A percentile compares a stretch with the other conserved stretches of the same genome.
These are phyloP conservation scores for Stenchaetothrips biformis DNA, from an alignment of 2,888 invertebrate genomes.

Conservation along the genomic window DNA sequence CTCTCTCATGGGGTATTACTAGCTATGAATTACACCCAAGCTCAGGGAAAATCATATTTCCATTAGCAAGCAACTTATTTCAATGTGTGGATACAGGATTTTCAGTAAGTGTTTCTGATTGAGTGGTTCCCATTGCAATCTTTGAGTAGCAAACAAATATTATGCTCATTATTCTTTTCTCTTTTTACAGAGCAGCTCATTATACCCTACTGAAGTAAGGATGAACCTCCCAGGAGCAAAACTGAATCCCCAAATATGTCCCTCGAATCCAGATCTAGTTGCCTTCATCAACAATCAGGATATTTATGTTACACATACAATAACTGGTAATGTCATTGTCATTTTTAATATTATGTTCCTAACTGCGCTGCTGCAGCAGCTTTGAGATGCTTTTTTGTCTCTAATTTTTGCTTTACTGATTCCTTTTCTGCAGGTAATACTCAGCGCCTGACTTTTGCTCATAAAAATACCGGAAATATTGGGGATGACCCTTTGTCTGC, in stretches of 20 bases:
- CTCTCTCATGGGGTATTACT: slow-evolving; percentile 89
- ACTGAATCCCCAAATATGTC: slow-evolving; percentile 78
- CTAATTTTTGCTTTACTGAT: neutral
- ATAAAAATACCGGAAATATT: slow-evolving; percentile 61
- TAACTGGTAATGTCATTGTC: slow-evolving; percentile 42
- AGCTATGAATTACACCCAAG: slow-evolving; percentile 81
- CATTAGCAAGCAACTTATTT: slow-evolving; percentile 82
- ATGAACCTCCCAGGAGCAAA: slow-evolving; percentile 63
- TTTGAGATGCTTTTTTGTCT: neutral
- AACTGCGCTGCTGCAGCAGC: neutral
- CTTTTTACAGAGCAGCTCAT: slow-evolving; percentile 53
- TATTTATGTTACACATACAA: slow-evolving; percentile 76
- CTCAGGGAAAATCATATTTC: slow-evolving; percentile 83
- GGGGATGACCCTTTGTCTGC: slow-evolving; percentile 82
- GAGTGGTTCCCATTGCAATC: neutral
- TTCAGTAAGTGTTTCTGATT: slow-evolving; percentile 49
- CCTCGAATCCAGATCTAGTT: slow-evolving; percentile 70
- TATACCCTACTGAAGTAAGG: slow-evolving; percentile 64
- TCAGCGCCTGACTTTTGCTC: slow-evolving; percentile 64
- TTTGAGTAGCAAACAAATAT: neutral
- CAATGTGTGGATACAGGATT: slow-evolving; percentile 73
- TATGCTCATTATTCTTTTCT: slow-evolving; percentile 31
- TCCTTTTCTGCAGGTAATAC: slow-evolving; percentile 54
- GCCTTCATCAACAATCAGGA: slow-evolving; percentile 88
- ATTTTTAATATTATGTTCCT: neutral